Percentiles rank a stretch among this genome's conserved stretches.
Conservation (phyloP, 2,797 vertebrate genomes). For the Xyrichtys novacula region DNA sequence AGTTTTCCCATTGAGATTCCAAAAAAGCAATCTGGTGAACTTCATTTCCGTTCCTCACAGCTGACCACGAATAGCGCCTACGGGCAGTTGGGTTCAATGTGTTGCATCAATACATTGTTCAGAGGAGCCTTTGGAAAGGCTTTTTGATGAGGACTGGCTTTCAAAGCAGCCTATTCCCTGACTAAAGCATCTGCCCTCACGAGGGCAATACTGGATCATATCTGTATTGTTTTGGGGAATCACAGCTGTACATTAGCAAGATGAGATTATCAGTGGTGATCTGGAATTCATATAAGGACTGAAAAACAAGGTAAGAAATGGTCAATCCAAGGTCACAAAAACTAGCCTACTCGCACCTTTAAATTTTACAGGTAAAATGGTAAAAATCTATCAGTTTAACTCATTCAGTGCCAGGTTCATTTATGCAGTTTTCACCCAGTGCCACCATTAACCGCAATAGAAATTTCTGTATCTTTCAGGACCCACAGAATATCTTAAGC, state of each 20-base stretch:
- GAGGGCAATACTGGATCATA: constrained; percentile 23
- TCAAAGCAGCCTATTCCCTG: constrained; percentile 2
- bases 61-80: constrained; percentile 50
- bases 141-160: constrained; percentile 23
- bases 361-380: background rate
- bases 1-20: constrained; percentile 69
- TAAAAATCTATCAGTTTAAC: no score
- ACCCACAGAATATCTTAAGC: no score
- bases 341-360: background rate
- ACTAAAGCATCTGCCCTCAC: constrained; percentile 30
- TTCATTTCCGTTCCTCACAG: constrained; percentile 65
- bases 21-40: constrained; percentile 72
- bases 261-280: background rate
- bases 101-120: constrained; percentile 52
- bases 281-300: background rate
- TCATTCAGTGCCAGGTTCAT: no score
- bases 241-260: constrained; percentile 13
- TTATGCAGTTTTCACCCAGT: no score
- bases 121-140: constrained; percentile 27
- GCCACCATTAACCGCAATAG: no score
- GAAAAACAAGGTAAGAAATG: background rate
- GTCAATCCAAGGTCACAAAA: background rate
- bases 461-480: no score
- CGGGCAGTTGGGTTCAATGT: constrained; percentile 52
- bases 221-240: constrained; percentile 24